phyloP scores from a whole-genome alignment of 2,888 invertebrate genomes.

The Acanthosepion lycidas region DNA sequence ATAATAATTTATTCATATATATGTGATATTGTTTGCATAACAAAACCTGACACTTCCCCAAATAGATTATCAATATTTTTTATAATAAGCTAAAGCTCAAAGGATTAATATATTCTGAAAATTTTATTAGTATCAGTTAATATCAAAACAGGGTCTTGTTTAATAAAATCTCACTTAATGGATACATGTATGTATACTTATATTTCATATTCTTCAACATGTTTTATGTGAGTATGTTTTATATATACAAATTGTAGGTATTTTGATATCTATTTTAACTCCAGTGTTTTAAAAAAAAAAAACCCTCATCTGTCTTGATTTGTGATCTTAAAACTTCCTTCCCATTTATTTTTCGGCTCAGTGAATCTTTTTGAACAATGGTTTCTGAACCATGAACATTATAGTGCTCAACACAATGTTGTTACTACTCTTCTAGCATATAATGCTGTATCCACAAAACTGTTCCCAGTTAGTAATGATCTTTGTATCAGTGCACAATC shows the following conservation, averaged over 20 bases:
- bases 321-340: neutral
- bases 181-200: neutral
- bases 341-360: neutral
- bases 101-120: too few species aligned
- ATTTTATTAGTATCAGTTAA: too few species aligned
- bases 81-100: too few species aligned
- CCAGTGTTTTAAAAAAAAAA: neutral
- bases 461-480: neutral
- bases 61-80: too few species aligned
- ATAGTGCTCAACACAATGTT: too few species aligned
- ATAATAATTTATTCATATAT: too few species aligned
- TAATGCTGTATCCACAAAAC: neutral
- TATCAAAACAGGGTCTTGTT: too few species aligned
- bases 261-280: neutral
- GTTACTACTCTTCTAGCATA: too few species aligned
- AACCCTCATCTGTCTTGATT: neutral
- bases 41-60: too few species aligned
- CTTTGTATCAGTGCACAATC: neutral
- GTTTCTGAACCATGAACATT: neutral
- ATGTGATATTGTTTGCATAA: too few species aligned
- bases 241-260: neutral
- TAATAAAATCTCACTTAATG: neutral
- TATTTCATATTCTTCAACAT: neutral
- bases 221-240: neutral
- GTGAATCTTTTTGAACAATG: neutral